Percentiles rank a stretch among this genome's conserved stretches.
These are phyloP conservation scores for Apantesis nais DNA, from an alignment of 2,888 invertebrate species.

Conservation along the genomic window DNA sequence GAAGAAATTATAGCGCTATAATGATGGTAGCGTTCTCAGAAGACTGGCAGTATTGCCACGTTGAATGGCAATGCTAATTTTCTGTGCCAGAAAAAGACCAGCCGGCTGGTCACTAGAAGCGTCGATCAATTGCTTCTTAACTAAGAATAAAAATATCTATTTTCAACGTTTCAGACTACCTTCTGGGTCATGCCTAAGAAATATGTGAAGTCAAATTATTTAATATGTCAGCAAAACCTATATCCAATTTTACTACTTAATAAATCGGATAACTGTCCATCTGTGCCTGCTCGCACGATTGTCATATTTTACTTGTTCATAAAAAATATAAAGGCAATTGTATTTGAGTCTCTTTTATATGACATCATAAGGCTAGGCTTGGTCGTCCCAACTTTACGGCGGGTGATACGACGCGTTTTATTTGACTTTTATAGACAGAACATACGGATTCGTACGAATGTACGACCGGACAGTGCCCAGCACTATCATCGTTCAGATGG, in stretches of 20 bases:
- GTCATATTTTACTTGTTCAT: slow-evolving; percentile 55
- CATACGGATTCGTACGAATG: slow-evolving; percentile 44
- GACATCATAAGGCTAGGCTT: slow-evolving; percentile 69
- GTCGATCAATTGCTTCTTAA: too few relatives aligned
- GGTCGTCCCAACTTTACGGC: slow-evolving; percentile 63
- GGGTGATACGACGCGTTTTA: slow-evolving; percentile 59
- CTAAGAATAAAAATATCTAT: background rate
- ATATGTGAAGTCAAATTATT: background rate
- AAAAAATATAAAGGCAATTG: slow-evolving; percentile 70
- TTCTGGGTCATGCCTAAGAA: background rate
- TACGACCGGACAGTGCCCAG: slow-evolving; percentile 14
- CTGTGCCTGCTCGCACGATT: slow-evolving; percentile 34
- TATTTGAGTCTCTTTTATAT: slow-evolving; percentile 71
- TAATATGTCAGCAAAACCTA: slow-evolving; percentile 7
- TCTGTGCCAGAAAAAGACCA: too few relatives aligned
- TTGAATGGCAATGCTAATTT: too few relatives aligned
- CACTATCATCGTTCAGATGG: slow-evolving; percentile 12
- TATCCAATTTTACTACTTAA: slow-evolving; percentile 21
- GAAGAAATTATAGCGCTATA: too few relatives aligned
- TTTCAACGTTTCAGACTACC: background rate
- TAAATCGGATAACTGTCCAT: slow-evolving; percentile 25
- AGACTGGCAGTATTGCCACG: too few relatives aligned
- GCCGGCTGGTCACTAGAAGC: too few relatives aligned
- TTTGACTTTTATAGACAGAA: slow-evolving; percentile 68
- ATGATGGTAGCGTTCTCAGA: too few relatives aligned